These are phyloP conservation scores for Amblyornis subalaris DNA, from an alignment of 2,113 vertebrate species.

Conservation along the genomic window DNA sequence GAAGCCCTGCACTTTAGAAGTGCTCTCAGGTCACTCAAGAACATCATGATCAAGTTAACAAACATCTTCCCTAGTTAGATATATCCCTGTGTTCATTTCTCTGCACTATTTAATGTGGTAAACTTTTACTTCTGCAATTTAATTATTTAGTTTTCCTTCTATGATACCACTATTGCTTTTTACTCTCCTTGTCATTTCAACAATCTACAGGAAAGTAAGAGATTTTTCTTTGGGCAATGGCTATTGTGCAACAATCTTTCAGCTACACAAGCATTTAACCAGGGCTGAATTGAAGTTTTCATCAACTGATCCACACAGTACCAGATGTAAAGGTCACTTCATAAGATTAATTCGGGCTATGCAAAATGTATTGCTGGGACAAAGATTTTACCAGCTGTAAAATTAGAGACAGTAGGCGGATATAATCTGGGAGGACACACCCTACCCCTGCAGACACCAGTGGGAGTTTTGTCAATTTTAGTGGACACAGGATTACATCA, in stretches of 20 bases:
- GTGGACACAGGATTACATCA: background rate
- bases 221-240: rapidly evolving
- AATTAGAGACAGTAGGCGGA: background rate
- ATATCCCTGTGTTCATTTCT: background rate
- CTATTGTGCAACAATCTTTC: background rate
- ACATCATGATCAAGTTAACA: background rate
- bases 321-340: background rate
- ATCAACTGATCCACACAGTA: background rate
- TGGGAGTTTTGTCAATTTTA: background rate
- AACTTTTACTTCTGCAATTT: background rate
- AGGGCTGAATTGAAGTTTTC: background rate
- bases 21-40: background rate
- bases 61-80: background rate
- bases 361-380: background rate
- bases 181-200: background rate
- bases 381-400: background rate
- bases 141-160: background rate
- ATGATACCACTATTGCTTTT: background rate
- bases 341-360: background rate
- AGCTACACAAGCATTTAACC: background rate
- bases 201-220: background rate
- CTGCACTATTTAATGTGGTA: background rate
- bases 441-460: background rate
- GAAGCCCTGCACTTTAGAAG: background rate
- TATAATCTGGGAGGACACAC: background rate